A percentile compares a stretch with the other conserved stretches of the same genome.
These are phyloP conservation scores for Neodiprion lecontei DNA, from an alignment of 1,140 invertebrate species.

Conservation along the genomic window DNA sequence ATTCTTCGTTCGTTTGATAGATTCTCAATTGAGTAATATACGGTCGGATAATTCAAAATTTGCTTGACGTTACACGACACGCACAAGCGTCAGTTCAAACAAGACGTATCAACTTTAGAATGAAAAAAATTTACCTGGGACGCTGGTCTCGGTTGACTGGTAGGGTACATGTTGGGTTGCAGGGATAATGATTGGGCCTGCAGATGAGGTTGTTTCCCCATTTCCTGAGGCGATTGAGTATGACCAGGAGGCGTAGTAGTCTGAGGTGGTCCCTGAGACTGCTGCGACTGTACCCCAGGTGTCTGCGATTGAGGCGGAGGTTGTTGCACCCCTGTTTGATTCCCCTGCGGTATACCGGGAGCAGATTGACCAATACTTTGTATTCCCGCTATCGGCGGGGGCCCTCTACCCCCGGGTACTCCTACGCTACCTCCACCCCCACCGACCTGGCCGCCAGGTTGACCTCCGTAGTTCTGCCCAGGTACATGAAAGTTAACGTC, in stretches of 20 bases:
- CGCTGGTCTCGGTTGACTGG: conserved; percentile 41
- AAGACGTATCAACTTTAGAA: no score
- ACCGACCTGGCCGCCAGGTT: conserved; percentile 57
- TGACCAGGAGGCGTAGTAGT: conserved; percentile 52
- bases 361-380: conserved; percentile 51
- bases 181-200: conserved; percentile 44
- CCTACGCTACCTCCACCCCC: conserved; percentile 54
- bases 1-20: no score
- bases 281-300: conserved; percentile 50
- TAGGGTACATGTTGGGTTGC: conserved; percentile 41
- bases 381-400: conserved; percentile 49
- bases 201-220: conserved; percentile 56
- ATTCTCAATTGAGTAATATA: no score
- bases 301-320: conserved; percentile 44
- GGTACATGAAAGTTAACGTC: conserved; percentile 54
- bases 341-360: conserved; percentile 48
- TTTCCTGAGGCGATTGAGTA: conserved; percentile 50
- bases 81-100: no score
- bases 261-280: conserved; percentile 47
- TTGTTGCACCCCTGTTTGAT: conserved; percentile 46
- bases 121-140: conserved; percentile 36
- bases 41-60: no score
- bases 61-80: no score
- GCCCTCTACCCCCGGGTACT: conserved; percentile 55
- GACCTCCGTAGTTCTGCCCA: conserved; percentile 56